Evolutionary conservation across 1,140 invertebrate species (phyloP).

Genomic region (Drosophila equinoxialis): DNA sequence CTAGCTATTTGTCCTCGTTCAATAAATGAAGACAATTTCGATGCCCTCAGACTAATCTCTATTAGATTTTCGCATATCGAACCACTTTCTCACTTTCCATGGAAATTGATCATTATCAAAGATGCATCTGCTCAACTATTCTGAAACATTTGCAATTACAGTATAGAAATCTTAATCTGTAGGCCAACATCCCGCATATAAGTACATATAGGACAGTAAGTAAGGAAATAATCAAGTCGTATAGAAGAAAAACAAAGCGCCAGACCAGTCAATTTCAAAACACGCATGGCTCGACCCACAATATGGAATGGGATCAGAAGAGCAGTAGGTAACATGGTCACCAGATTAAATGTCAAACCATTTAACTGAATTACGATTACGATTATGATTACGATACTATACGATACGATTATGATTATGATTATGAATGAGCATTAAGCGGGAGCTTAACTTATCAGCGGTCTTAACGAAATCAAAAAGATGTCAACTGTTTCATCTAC

Average conservation of each 20-base stretch:
- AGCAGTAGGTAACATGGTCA: conserved; percentile 33
- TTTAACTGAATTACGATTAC: conserved; percentile 72
- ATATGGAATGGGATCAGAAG: conserved; percentile 34
- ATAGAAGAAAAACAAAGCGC: conserved; percentile 36
- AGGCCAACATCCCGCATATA: conserved; percentile 44
- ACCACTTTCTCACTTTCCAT: background rate
- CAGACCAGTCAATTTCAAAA: conserved; percentile 35
- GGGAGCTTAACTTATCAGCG: conserved; percentile 46
- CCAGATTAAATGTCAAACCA: conserved; percentile 40
- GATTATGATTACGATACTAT: conserved; percentile 34
- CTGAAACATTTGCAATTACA: conserved; percentile 27
- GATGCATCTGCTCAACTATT: conserved; percentile 1
- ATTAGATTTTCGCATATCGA: no score
- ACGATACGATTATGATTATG: conserved; percentile 59
- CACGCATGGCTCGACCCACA: conserved; percentile 67
- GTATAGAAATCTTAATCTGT: conserved; percentile 16
- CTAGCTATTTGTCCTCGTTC: no score
- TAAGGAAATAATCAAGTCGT: conserved; percentile 22
- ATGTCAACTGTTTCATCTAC: conserved; percentile 38
- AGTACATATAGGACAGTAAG: conserved; percentile 15
- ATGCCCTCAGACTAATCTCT: no score
- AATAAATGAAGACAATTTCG: no score
- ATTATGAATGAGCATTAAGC: conserved; percentile 9
- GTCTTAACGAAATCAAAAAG: conserved; percentile 61
- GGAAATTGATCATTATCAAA: background rate